phyloP scores from a whole-genome alignment of 92 coral and sea anemone genomes.

The Parazoanthus darwini region DNA sequence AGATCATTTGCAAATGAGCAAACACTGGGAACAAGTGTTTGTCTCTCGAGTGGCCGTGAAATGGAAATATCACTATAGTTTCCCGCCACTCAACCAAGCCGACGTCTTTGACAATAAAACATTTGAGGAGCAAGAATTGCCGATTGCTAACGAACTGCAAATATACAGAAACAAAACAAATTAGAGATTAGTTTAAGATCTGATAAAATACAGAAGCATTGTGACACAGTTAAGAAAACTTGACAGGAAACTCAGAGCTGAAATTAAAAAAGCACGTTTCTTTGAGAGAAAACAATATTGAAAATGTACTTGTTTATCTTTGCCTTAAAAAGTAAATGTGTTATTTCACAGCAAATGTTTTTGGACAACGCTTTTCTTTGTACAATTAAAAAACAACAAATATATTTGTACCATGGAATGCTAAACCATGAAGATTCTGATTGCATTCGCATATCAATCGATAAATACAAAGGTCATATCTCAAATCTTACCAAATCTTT shows the following conservation, averaged over 20 bases:
- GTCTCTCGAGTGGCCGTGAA: constrained; percentile 2
- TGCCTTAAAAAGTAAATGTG: constrained; percentile 12
- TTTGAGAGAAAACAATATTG: neutral
- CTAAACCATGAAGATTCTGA: neutral
- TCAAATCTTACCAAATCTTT: constrained; percentile 35
- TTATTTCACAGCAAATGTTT: constrained; percentile 11
- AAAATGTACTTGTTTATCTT: constrained; percentile 4
- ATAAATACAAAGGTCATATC: constrained; percentile 21
- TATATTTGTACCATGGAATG: constrained; percentile 6
- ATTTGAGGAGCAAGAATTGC: constrained; percentile 10
- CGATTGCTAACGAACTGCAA: constrained; percentile 32
- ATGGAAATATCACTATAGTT: constrained; percentile 4
- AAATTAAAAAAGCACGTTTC: neutral
- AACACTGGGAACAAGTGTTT: constrained; percentile 35
- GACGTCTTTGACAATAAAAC: neutral
- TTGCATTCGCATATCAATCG: constrained; percentile 11
- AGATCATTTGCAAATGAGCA: constrained; percentile 42
- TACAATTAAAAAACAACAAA: constrained; percentile 13
- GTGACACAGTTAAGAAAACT: constrained; percentile 6
- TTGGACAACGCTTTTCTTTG: constrained; percentile 4
- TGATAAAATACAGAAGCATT: constrained; percentile 9
- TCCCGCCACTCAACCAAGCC: neutral
- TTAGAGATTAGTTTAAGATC: constrained; percentile 21
- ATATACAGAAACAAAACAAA: constrained; percentile 8
- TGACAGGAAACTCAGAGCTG: neutral